These are phyloP conservation scores for Magallana nippona DNA, from an alignment of 2,888 invertebrate species.

Conservation along the genomic window DNA sequence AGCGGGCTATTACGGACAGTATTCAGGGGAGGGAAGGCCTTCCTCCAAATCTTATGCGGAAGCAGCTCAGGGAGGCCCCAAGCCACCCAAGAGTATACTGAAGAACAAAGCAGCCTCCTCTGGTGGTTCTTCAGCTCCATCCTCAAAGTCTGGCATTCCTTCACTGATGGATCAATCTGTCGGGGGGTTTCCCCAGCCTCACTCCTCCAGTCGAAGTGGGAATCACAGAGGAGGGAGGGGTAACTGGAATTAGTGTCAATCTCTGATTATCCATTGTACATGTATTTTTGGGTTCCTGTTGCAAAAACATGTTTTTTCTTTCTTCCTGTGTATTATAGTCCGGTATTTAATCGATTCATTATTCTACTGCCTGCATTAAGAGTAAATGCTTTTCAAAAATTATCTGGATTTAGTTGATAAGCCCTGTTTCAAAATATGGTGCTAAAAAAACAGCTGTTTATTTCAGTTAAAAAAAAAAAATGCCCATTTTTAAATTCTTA, in stretches of 20 bases:
- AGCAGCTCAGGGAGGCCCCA: conserved; percentile 14
- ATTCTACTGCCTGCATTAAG: too few relatives aligned
- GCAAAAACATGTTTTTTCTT: not conserved
- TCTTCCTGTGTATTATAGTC: too few relatives aligned
- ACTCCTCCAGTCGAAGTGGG: not conserved
- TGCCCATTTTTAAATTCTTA: too few relatives aligned
- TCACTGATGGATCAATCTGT: not conserved
- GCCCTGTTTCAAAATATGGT: too few relatives aligned
- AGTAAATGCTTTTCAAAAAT: too few relatives aligned
- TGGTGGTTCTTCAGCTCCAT: not conserved
- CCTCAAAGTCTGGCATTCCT: conserved; percentile 17
- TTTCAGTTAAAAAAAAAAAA: too few relatives aligned
- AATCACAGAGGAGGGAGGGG: conserved; percentile 25
- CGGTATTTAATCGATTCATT: too few relatives aligned
- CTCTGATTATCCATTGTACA: not conserved
- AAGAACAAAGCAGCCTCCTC: conserved; percentile 31
- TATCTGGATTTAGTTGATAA: too few relatives aligned
- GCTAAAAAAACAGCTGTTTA: too few relatives aligned
- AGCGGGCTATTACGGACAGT: conserved; percentile 36
- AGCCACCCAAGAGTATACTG: conserved; percentile 35
- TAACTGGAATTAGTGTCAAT: conserved; percentile 14
- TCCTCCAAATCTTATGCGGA: conserved; percentile 31
- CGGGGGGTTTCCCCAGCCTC: not conserved
- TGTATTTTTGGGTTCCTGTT: not conserved
- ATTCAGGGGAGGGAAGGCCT: conserved; percentile 11